Conservation (phyloP, 2,113 vertebrate genomes). For the Sitta europaea region DNA sequence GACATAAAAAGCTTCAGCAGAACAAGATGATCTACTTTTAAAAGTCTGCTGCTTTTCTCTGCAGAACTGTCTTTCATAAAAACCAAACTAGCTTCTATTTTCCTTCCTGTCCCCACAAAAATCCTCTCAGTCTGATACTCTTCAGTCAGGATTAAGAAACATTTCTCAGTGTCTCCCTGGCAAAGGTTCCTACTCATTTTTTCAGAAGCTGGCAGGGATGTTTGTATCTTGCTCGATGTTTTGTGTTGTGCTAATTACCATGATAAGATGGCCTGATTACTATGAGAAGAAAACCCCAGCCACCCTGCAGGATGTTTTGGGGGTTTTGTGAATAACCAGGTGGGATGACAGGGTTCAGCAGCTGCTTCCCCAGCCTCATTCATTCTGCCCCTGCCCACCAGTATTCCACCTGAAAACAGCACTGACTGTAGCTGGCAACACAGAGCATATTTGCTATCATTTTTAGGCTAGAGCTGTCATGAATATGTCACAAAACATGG, state of each 20-base stretch:
- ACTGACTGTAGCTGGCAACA: neutral
- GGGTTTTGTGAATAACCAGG: neutral
- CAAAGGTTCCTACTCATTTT: neutral
- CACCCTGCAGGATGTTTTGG: neutral
- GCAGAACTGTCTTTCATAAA: neutral
- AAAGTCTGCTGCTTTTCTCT: neutral
- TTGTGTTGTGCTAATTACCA: neutral
- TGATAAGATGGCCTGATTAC: neutral
- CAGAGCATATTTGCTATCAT: neutral
- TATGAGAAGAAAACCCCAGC: neutral
- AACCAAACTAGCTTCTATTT: neutral
- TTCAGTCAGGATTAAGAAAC: neutral
- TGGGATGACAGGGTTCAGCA: neutral
- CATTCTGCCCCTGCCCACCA: neutral
- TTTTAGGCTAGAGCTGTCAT: conserved; percentile 28
- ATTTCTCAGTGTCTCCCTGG: neutral
- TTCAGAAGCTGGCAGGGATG: neutral
- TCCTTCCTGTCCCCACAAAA: neutral
- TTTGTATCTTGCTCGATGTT: neutral
- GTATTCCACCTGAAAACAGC: neutral
- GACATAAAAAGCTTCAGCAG: neutral
- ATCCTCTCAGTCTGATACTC: neutral
- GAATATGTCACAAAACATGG: conserved; percentile 13
- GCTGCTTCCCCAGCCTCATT: neutral
- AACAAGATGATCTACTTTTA: neutral